Evolutionary conservation across 2,113 vertebrate species (phyloP), one percentile per base, ranked within the genome.

Genomic region (Eubucco bourcierii): DNA sequence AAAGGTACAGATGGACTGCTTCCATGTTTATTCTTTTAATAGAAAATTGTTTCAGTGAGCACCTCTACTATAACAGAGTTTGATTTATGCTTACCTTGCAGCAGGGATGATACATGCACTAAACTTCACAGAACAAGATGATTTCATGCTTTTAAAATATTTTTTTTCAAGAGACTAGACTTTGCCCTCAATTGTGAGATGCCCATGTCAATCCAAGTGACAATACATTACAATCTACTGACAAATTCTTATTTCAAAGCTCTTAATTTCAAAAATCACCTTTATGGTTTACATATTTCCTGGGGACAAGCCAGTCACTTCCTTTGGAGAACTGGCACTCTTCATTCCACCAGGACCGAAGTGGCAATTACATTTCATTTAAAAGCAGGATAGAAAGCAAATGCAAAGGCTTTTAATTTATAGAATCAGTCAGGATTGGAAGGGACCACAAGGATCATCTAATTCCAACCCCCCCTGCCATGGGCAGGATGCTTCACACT

Each of bases 11-110:
- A 94, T 64, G 37, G 72, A 92, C 87, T 83, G 58, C 82, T 94
- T 94, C 80, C 58, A 47, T 88, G 90, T 95, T 96, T 95, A 95
- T 81, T 91, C 80, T 91, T 94, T 56, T 79, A 90, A 71, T 71
- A 84, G 66, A 66, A 88, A 94, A 93, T 94, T 94, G 29, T 94
- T 93, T 95, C 90, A 95, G 58, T 59, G 66, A 94, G 63, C 55
- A 84, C 76, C 41, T 66, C 76, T 93, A 93, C 81, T 93, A 93
- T 93, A 96, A 94, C 79, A 95, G 61, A 91, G 85, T 34, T 66
- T 95, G 85, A 95, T 96, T 93, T 95, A 93, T 86, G 61, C 53
- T 90, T 52, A 95, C 73, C 87, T 94, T 93, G 53, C 39, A 72
- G 63, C 73, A 66, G 6, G 34, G 50, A 88, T 88, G 80, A 95